Conservation (phyloP, 1,140 invertebrate genomes). For the Harpegnathos saltator region DNA sequence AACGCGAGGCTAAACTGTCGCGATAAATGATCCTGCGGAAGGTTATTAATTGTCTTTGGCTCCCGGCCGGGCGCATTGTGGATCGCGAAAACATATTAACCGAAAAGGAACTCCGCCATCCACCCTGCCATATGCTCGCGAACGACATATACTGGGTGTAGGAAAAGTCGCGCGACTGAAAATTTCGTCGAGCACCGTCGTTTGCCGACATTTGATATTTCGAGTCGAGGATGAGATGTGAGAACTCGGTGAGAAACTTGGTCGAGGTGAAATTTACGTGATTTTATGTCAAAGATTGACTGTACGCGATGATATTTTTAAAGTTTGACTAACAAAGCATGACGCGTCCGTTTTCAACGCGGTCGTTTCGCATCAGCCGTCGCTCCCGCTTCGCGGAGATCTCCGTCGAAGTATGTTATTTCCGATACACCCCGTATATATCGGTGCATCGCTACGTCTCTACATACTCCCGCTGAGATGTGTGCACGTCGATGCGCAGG, state of each 20-base stretch:
- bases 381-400: background rate
- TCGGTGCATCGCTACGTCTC: conserved; percentile 14
- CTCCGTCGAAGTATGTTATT: no score
- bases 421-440: conserved; percentile 33
- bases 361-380: background rate
- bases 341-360: background rate
- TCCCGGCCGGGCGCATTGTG: conserved; percentile 81
- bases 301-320: background rate
- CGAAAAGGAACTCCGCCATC: conserved; percentile 73
- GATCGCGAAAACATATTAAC: conserved; percentile 84
- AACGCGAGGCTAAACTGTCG: conserved; percentile 83
- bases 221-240: no score
- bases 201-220: no score
- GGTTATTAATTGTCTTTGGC: conserved; percentile 85
- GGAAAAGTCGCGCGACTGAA: background rate
- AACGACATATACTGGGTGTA: background rate
- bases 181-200: no score
- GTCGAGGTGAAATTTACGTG: no score
- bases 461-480: conserved; percentile 45
- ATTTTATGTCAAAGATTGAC: no score
- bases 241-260: no score
- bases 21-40: conserved; percentile 85
- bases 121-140: conserved; percentile 68
- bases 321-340: background rate
- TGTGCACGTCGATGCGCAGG: conserved; percentile 64